Evolutionary conservation across 2,888 invertebrate species (phyloP).

Genomic region (Nemotelus nigrinus): DNA sequence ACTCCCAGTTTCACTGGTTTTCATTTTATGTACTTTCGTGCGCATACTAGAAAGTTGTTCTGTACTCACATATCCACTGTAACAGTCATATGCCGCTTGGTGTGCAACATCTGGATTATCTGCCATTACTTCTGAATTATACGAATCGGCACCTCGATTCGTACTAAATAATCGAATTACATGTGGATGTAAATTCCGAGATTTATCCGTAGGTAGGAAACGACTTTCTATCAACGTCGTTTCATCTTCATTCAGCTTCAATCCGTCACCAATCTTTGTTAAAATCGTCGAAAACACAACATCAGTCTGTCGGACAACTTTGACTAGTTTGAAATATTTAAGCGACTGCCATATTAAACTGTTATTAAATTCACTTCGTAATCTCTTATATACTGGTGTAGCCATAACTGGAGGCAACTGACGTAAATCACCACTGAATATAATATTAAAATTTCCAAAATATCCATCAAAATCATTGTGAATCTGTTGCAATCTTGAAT

Average conservation of each 20-base stretch:
- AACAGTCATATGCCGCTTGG: background rate
- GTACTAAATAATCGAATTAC: conserved; percentile 48
- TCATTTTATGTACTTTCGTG: background rate
- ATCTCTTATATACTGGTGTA: conserved; percentile 54
- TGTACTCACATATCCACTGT: background rate
- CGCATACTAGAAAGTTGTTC: background rate
- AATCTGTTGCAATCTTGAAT: background rate
- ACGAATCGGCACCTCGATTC: background rate
- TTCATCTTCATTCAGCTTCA: background rate
- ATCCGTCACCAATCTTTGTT: conserved; percentile 30
- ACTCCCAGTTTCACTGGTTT: background rate
- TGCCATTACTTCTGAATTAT: background rate
- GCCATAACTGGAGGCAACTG: conserved; percentile 53
- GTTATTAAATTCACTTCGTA: conserved; percentile 36
- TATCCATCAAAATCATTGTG: conserved; percentile 52
- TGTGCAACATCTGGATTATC: background rate
- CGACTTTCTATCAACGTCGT: conserved; percentile 49
- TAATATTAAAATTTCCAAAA: conserved; percentile 55
- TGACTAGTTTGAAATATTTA: conserved; percentile 29
- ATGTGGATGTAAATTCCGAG: conserved; percentile 49
- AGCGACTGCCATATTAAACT: conserved; percentile 28
- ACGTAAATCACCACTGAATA: conserved; percentile 47
- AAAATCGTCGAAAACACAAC: conserved; percentile 43
- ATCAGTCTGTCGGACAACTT: conserved; percentile 50
- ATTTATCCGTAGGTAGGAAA: conserved; percentile 46